Evolutionary conservation across 2,797 vertebrate species (phyloP), one percentile per base, ranked within the genome.

Genomic region (Pseudopleuronectes americanus): DNA sequence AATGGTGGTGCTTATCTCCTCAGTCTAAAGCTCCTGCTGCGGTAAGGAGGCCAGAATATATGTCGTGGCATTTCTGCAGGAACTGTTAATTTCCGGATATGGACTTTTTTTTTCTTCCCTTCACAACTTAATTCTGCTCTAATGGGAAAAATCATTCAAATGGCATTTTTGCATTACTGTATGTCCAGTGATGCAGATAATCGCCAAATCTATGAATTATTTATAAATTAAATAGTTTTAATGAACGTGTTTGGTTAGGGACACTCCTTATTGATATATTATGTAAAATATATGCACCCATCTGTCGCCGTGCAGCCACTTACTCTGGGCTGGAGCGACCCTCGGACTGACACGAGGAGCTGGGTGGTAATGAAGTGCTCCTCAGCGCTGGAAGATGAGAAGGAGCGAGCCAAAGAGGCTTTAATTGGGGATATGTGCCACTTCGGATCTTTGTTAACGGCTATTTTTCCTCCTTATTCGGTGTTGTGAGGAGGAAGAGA

Each of bases 351-450:
- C 70, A 67, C 2, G 26, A 74, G 53, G 68, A 79, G 68, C 68
- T n/a, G 33, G 53, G 68, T 70, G 63, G 64, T 88, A 86, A 91
- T 89, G 64, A 88, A 90, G 85, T 85, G 76, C 68, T 88, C 78
- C 63, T 85, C 52, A 51, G 48, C 72, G 68, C n/a, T 74, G 41
- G 81, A 64, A 17, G 31, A 54, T 66, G 77, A 58, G 59, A 61
- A 55, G 53, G 63, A 86, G 55, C 57, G 49, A 71, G 51, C 41
- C 19, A 2, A 74, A 80, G 76, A 74, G 53, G 24, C 47, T 79
- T 69, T 89, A 85, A 92, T 87, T 87, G 80, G 69, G 43, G 53
- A 64, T 68, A 66, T 38, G 68, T 67, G 64, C 55, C 71, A 65
- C 81, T 83, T 70, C 47, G 80, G 78, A 68, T 63, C 6, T 68